Evolutionary conservation across 2,888 invertebrate genomes (phyloP).

Genomic region (Orthosia cruda): DNA sequence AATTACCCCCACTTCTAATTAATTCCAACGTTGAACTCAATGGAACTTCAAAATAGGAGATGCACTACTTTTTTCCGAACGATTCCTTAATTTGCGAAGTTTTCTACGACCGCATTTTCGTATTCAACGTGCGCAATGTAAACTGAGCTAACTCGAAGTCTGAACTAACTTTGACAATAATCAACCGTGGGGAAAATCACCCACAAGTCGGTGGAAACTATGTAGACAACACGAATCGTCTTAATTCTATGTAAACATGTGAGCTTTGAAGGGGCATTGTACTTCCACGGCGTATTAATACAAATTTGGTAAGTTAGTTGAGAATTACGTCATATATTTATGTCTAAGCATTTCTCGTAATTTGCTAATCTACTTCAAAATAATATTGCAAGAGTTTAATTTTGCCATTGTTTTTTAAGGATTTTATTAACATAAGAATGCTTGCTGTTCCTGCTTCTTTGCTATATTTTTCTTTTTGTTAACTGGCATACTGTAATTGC

Average conservation of each 20-base stretch:
- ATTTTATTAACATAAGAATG: too few species aligned
- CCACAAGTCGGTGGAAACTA: conserved; percentile 62
- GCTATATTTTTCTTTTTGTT: too few species aligned
- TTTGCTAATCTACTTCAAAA: too few species aligned
- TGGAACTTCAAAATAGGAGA: conserved; percentile 73
- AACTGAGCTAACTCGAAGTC: conserved; percentile 73
- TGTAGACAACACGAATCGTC: conserved; percentile 50
- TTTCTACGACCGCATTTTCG: conserved; percentile 76
- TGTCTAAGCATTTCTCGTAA: background rate
- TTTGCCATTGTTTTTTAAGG: too few species aligned
- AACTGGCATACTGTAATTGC: too few species aligned
- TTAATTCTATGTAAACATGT: conserved; percentile 59
- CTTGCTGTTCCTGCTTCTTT: too few species aligned
- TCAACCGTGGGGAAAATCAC: conserved; percentile 78
- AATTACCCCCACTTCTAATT: conserved; percentile 67
- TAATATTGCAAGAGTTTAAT: too few species aligned
- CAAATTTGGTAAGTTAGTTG: conserved; percentile 1
- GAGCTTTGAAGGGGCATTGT: conserved; percentile 20
- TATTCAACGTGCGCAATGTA: conserved; percentile 81
- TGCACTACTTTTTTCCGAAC: conserved; percentile 72
- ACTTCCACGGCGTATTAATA: conserved; percentile 14
- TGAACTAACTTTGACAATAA: conserved; percentile 83
- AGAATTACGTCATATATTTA: background rate
- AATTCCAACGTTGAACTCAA: conserved; percentile 62
- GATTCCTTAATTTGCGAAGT: conserved; percentile 75